A percentile compares a stretch with the other conserved stretches of the same genome.
Conservation (phyloP, 1,140 invertebrate species). For the Anastatus disparis region DNA sequence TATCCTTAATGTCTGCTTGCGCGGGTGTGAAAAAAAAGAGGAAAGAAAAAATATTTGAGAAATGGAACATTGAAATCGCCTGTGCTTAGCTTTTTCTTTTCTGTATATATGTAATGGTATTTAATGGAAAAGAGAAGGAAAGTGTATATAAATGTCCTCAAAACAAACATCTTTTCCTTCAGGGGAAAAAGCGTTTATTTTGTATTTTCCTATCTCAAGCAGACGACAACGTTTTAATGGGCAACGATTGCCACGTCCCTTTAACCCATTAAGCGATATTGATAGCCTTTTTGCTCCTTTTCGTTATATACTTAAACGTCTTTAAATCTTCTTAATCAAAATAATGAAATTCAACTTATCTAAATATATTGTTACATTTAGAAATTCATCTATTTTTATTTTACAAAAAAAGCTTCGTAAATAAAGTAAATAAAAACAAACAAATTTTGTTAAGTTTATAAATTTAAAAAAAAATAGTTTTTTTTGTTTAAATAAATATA, state of each 20-base stretch:
- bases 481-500: neutral
- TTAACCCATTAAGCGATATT: conserved; percentile 30
- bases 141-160: neutral
- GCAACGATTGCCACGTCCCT: neutral
- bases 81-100: neutral
- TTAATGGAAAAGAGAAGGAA: conserved; percentile 37
- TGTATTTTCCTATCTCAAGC: neutral
- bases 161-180: conserved; percentile 6
- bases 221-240: neutral
- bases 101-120: neutral
- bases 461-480: too few species aligned
- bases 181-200: too few species aligned
- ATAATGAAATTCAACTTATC: too few species aligned
- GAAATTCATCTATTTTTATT: too few species aligned
- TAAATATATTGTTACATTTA: too few species aligned
- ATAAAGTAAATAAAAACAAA: too few species aligned
- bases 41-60: too few species aligned
- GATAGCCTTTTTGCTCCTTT: neutral
- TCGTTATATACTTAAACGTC: too few species aligned
- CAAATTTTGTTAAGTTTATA: too few species aligned
- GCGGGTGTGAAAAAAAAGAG: neutral
- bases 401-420: too few species aligned
- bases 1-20: neutral
- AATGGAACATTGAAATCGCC: neutral
- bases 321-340: conserved; percentile 9